Evolutionary conservation across 2,113 vertebrate species (phyloP).

Genomic region (Caloenas nicobarica): DNA sequence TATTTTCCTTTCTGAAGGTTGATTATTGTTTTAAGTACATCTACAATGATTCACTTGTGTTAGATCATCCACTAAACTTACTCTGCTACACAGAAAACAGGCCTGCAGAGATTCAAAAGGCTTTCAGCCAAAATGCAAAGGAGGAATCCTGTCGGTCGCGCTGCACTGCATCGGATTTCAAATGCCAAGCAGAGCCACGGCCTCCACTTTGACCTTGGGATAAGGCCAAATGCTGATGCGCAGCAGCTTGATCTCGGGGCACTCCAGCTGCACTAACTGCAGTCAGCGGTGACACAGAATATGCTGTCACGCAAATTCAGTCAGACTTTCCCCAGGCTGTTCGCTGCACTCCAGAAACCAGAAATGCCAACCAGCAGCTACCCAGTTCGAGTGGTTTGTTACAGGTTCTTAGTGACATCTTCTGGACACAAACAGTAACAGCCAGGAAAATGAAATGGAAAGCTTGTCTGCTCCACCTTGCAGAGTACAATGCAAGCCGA

Average conservation of each 20-base stretch:
- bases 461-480: neutral
- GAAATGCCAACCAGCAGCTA: neutral
- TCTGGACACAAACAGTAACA: slow-evolving; percentile 16
- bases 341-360: neutral
- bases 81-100: neutral
- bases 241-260: neutral
- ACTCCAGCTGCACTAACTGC: neutral
- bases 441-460: neutral
- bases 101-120: neutral
- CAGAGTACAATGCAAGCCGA: neutral
- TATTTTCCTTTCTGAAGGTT: neutral
- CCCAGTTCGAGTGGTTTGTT: neutral
- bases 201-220: neutral
- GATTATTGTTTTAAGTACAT: neutral
- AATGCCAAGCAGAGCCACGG: neutral
- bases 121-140: neutral
- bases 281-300: neutral
- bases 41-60: neutral
- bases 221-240: neutral
- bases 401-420: slow-evolving; percentile 42
- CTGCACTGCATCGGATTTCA: neutral
- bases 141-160: neutral
- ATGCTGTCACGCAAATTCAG: neutral
- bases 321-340: neutral
- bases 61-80: neutral